phyloP scores from a whole-genome alignment of 1,140 invertebrate genomes.

The Hormaphis cornu region DNA sequence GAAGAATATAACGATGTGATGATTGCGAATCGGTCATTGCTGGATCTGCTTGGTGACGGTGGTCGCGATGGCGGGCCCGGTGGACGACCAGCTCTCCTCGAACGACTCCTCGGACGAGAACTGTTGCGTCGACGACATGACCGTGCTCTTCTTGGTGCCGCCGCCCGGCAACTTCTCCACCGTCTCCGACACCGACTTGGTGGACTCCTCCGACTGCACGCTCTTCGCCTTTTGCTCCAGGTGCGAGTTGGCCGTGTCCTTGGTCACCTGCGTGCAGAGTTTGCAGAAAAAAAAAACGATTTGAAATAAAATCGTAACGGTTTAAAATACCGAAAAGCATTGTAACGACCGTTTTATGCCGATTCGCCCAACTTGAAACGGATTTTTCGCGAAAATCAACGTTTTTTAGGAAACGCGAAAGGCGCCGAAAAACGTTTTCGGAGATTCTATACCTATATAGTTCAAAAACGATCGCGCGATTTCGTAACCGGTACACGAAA shows the following conservation, averaged over 20 bases:
- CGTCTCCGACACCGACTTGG: background rate
- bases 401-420: too few species aligned
- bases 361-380: too few species aligned
- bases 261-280: background rate
- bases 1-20: too few species aligned
- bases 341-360: too few species aligned
- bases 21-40: background rate
- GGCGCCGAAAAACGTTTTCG: too few species aligned
- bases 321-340: too few species aligned
- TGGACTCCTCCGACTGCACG: background rate
- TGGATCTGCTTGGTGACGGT: conserved; percentile 17
- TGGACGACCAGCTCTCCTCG: conserved; percentile 14
- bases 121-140: conserved; percentile 8
- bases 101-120: conserved; percentile 16
- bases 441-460: too few species aligned
- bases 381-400: too few species aligned
- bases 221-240: conserved; percentile 22
- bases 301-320: background rate
- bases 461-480: too few species aligned
- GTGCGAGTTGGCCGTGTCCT: conserved; percentile 15
- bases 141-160: background rate
- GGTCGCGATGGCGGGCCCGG: background rate
- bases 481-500: too few species aligned
- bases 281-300: too few species aligned
- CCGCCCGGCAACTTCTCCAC: background rate